Conservation (phyloP, 2,113 vertebrate genomes). For the Vidua chalybeata region DNA sequence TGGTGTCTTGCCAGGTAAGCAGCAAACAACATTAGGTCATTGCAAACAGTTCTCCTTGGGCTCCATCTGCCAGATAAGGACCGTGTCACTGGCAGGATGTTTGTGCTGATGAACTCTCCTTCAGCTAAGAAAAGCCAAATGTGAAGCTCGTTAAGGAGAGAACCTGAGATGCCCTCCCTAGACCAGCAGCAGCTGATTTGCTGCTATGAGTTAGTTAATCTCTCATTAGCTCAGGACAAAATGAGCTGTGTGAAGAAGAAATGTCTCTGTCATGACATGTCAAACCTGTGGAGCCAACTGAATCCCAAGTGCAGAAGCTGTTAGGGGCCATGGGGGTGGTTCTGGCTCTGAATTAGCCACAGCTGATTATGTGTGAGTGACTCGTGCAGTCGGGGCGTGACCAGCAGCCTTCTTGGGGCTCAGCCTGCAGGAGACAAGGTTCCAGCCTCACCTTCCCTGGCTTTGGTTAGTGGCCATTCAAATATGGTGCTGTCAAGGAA, state of each 20-base stretch:
- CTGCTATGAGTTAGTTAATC: background rate
- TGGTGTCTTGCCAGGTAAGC: slow-evolving; percentile 33
- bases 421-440: background rate
- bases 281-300: slow-evolving; percentile 15
- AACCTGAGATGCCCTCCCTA: slow-evolving; percentile 4
- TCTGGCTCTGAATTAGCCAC: background rate
- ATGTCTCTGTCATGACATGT: slow-evolving; percentile 2
- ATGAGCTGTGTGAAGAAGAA: background rate
- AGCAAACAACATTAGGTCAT: slow-evolving; percentile 45
- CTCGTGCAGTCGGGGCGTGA: background rate
- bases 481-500: background rate
- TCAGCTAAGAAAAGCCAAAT: slow-evolving; percentile 45
- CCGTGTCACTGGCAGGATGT: slow-evolving; percentile 35
- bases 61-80: slow-evolving; percentile 61
- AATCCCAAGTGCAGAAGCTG: background rate
- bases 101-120: slow-evolving; percentile 22
- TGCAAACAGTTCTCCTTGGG: slow-evolving; percentile 41
- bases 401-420: background rate
- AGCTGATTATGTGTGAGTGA: background rate
- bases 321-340: background rate
- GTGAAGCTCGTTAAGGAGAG: background rate
- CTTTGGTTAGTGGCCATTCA: slow-evolving; percentile 17
- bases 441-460: background rate
- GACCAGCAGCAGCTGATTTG: background rate
- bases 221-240: slow-evolving; percentile 27